Evolutionary conservation across 2,888 invertebrate species (phyloP).

Genomic region (Cryptocheilus praepositus): DNA sequence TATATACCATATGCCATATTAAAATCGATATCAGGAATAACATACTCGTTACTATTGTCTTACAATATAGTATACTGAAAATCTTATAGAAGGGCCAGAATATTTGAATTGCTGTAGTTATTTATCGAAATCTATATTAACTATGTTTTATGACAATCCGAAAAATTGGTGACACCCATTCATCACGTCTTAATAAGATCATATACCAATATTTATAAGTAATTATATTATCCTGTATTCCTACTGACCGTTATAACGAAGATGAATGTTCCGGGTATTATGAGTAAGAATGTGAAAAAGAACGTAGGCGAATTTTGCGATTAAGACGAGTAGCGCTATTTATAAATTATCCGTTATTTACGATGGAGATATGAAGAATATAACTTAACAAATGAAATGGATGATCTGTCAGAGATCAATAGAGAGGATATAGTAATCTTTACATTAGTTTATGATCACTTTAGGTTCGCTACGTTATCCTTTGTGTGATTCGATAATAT

Average conservation of each 20-base stretch:
- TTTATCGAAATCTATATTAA: conserved; percentile 36
- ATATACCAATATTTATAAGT: conserved; percentile 22
- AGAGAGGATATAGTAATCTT: conserved; percentile 43
- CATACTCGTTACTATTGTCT: conserved; percentile 22
- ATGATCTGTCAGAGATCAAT: conserved; percentile 50
- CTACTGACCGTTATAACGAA: conserved; percentile 34
- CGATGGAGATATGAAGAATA: not conserved
- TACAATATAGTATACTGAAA: conserved; percentile 9
- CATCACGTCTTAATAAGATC: conserved; percentile 28
- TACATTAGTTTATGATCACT: conserved; percentile 32
- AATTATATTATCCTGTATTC: conserved; percentile 24
- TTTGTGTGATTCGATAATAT: conserved; percentile 42
- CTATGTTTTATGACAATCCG: conserved; percentile 37
- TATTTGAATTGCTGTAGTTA: conserved; percentile 32
- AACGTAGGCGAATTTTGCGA: conserved; percentile 2
- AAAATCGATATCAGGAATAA: conserved; percentile 42
- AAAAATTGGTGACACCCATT: conserved; percentile 27
- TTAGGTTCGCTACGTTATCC: conserved; percentile 40
- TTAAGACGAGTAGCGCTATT: conserved; percentile 8
- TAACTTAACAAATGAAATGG: conserved; percentile 24
- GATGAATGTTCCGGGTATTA: conserved; percentile 26
- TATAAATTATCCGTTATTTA: conserved; percentile 13
- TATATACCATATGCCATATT: conserved; percentile 19
- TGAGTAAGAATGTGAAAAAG: conserved; percentile 24
- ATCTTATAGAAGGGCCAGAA: conserved; percentile 31